Base-by-base conservation (phyloP, 2,888 invertebrate genomes). In the Xylophagus ater region DNA sequence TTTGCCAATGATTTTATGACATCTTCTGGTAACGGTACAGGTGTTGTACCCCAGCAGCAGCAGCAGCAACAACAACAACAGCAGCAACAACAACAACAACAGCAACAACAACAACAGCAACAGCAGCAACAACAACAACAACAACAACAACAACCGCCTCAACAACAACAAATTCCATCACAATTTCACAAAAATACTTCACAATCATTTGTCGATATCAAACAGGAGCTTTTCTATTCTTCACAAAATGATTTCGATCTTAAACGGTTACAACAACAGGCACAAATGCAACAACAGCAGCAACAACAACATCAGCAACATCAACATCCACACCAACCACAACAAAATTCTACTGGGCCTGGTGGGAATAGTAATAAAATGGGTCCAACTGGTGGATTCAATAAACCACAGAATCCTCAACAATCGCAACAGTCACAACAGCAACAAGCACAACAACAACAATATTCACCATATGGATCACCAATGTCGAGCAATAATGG, bases 381-480 rank as follows among this genome's bases (percentile, higher is more conserved):
- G 56, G 58, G 60, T 4, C 53, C 56, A 39, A 49, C 51, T 1
- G 50, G 48, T 18, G 50, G 45, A 7, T 48, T 44, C 10, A 50
- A 55, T 46, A 39, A 46, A 28, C 39, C 47, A 18, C 48, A 49
- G 38, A 58, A 56, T 37, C 57, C 54, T 33, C 59, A 56, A 42
- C 53, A 55, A 23, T 44, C 44, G 35, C 37, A 42, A 19, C 44
- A 44, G 26, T 44, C 40, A 23, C 41, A 45, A 15, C 31, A 40
- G 23, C 18, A 24, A 41, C 12, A 42, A 42, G 19, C 46, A 47
- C 43, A 46, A 44, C 58, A 61, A 49, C 62, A 77, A 56, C 76
- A 75, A 64, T 78, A 78, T 64, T 78, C 78, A 50, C 76, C 78
- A 36, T 78, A 76, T 53, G 74, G 74, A 40, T 75, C 75, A 52